phyloP scores from a whole-genome alignment of 30 jellyfish, hydroid and myxozoan genomes.

The Cassiopea andromeda region DNA sequence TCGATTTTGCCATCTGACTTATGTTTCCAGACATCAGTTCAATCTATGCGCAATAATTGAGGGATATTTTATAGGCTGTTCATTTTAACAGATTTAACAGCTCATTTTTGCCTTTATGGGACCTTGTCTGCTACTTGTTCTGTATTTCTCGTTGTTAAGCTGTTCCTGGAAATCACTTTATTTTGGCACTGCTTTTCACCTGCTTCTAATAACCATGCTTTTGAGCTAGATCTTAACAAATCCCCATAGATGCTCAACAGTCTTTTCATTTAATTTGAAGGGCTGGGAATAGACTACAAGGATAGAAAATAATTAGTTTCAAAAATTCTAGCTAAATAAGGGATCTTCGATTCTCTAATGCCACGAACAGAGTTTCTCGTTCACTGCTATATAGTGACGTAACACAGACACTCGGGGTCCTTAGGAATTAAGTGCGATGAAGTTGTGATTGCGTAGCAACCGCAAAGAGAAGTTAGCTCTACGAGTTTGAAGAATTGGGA shows the following conservation, averaged over 20 bases:
- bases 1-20: not conserved
- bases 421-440: too few species aligned
- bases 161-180: not conserved
- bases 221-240: not conserved
- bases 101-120: not conserved
- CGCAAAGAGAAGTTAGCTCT: too few species aligned
- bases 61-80: not conserved
- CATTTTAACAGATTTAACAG: not conserved
- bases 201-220: not conserved
- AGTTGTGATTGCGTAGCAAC: too few species aligned
- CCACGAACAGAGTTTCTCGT: too few species aligned
- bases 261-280: not conserved
- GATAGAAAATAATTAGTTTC: not conserved
- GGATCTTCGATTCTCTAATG: too few species aligned
- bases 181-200: not conserved
- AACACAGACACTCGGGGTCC: too few species aligned
- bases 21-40: not conserved
- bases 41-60: not conserved
- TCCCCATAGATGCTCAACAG: not conserved
- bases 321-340: too few species aligned
- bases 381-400: too few species aligned
- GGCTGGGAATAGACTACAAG: not conserved
- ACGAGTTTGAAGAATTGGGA: too few species aligned
- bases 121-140: not conserved
- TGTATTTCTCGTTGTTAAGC: not conserved